A percentile compares a stretch with the other conserved stretches of the same genome.
phyloP scores from a whole-genome alignment of 2,888 invertebrate species.

The Antitype chi region DNA sequence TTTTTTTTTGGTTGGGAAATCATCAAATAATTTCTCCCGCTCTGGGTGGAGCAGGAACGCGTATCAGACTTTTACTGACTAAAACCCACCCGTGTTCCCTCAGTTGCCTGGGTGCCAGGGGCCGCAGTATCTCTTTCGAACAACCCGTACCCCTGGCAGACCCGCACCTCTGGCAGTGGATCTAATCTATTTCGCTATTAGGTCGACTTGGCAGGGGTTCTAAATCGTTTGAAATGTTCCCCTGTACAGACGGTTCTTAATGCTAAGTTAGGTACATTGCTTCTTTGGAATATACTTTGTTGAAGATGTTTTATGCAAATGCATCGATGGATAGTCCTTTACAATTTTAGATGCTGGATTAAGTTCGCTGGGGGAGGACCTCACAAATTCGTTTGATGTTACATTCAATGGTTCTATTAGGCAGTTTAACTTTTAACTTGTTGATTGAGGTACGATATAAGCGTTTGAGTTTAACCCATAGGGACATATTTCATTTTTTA shows the following conservation, averaged over 20 bases:
- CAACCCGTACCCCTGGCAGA: no score
- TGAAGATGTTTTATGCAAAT: background rate
- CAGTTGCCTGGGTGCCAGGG: no score
- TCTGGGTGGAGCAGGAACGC: no score
- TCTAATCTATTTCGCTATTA: no score
- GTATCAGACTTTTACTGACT: no score
- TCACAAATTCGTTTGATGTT: background rate
- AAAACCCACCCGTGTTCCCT: no score
- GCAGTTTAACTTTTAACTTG: conserved; percentile 8
- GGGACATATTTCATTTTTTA: background rate
- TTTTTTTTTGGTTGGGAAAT: no score
- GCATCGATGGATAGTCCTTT: background rate
- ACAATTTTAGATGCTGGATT: background rate
- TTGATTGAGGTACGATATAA: background rate
- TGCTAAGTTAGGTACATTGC: background rate
- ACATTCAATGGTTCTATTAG: background rate
- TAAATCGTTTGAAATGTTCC: background rate
- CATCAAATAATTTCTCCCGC: no score
- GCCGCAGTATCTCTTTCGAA: no score
- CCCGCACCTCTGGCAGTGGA: no score
- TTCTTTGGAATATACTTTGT: background rate
- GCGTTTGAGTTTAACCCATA: background rate
- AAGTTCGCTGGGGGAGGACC: background rate
- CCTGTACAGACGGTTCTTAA: background rate
- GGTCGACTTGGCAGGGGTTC: background rate